phyloP scores from a whole-genome alignment of 2,888 invertebrate species.

The Aporophyla lueneburgensis region DNA sequence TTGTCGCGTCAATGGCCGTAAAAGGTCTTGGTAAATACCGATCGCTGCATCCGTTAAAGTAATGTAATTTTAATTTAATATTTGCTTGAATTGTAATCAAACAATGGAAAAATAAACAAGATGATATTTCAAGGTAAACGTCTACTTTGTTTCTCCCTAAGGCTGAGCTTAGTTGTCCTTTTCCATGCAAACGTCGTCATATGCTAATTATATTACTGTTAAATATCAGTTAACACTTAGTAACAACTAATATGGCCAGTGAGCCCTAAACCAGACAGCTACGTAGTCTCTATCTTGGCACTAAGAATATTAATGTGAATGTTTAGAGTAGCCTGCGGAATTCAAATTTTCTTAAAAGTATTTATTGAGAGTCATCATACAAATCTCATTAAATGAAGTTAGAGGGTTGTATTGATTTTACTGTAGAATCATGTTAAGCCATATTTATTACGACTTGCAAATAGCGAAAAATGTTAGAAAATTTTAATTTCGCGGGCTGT shows the following conservation, averaged over 20 bases:
- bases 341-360: too few relatives aligned
- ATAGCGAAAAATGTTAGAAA: too few relatives aligned
- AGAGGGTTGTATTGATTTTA: too few relatives aligned
- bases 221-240: not conserved
- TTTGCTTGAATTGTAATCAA: slow-evolving; percentile 14
- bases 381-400: too few relatives aligned
- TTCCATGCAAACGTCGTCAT: not conserved
- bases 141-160: not conserved
- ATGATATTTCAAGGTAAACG: not conserved
- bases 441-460: too few relatives aligned
- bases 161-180: not conserved
- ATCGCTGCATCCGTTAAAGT: not conserved
- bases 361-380: too few relatives aligned
- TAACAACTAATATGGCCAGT: not conserved
- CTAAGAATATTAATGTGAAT: too few relatives aligned
- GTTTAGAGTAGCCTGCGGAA: too few relatives aligned
- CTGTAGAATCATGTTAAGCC: too few relatives aligned
- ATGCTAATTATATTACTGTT: not conserved
- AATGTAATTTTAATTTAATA: not conserved
- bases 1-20: slow-evolving; percentile 7
- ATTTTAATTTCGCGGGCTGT: too few relatives aligned
- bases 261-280: not conserved
- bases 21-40: slow-evolving; percentile 6
- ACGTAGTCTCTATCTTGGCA: not conserved
- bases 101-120: slow-evolving; percentile 13